A percentile compares a stretch with the other conserved stretches of the same genome.
phyloP scores from a whole-genome alignment of 2,113 vertebrate species.

The Marcusenius ussheri region DNA sequence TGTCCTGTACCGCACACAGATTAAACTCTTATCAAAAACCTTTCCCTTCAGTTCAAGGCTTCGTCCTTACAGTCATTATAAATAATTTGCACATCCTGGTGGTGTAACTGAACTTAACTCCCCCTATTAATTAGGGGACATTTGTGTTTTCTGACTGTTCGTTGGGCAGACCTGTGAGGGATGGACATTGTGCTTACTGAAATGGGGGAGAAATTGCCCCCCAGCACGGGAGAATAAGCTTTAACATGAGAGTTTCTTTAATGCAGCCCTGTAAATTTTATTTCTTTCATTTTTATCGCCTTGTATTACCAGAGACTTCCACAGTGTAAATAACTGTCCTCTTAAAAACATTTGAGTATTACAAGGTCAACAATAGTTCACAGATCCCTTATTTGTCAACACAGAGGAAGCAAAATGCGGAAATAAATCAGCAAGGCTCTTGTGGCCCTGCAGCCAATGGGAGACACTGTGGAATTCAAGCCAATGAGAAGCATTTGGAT shows the following conservation, averaged over 20 bases:
- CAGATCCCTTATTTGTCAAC: not conserved
- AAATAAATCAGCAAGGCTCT: not conserved
- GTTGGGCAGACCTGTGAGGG: not conserved
- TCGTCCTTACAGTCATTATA: not conserved
- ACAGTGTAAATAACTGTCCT: not conserved
- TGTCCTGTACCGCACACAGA: not conserved
- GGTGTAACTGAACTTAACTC: not conserved
- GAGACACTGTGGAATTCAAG: not conserved
- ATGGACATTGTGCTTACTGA: not conserved
- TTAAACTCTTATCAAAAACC: not conserved
- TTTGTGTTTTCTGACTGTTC: not conserved
- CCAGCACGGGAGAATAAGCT: not conserved
- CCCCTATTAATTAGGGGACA: not conserved
- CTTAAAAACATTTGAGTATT: not conserved
- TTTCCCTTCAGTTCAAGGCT: not conserved
- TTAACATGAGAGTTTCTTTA: not conserved
- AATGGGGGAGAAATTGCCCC: not conserved
- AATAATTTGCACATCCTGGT: not conserved
- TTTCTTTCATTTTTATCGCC: not conserved
- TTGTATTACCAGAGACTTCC: not conserved
- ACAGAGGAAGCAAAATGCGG: not conserved
- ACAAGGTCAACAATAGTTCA: slow-evolving; percentile 13
- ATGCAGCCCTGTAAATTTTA: not conserved
- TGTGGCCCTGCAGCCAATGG: not conserved
- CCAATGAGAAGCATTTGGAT: not conserved